Conservation (phyloP, 2,888 invertebrate genomes). For the Xanthostigma xanthostigma region DNA sequence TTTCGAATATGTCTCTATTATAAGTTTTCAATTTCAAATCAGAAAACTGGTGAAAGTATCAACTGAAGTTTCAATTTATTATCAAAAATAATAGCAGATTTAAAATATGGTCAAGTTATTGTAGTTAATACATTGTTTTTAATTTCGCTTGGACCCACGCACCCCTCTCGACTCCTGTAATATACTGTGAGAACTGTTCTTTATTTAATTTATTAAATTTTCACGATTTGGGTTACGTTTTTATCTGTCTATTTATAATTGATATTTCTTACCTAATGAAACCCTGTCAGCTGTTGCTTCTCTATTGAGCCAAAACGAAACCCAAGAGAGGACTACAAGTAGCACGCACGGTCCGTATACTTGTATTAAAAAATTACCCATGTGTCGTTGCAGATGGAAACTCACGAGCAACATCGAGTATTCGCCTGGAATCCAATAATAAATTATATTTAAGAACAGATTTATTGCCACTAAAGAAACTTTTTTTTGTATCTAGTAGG, state of each 20-base stretch:
- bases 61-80: no score
- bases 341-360: constrained; percentile 74
- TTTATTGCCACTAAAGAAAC: neutral
- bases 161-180: no score
- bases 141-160: no score
- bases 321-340: constrained; percentile 75
- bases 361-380: constrained; percentile 78
- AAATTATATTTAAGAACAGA: neutral
- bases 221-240: neutral
- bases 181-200: no score
- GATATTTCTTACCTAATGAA: constrained; percentile 43
- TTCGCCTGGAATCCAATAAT: constrained; percentile 32
- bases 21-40: no score
- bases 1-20: no score
- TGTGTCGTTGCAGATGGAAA: constrained; percentile 63
- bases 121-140: no score
- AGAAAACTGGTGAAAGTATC: no score
- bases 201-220: no score
- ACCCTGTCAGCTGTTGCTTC: constrained; percentile 75
- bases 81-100: no score
- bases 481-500: no score
- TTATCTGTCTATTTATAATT: neutral
- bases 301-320: constrained; percentile 71
- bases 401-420: constrained; percentile 59
- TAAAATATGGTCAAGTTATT: no score